phyloP scores from a whole-genome alignment of 2,888 invertebrate species.

The Caprella mutica region DNA sequence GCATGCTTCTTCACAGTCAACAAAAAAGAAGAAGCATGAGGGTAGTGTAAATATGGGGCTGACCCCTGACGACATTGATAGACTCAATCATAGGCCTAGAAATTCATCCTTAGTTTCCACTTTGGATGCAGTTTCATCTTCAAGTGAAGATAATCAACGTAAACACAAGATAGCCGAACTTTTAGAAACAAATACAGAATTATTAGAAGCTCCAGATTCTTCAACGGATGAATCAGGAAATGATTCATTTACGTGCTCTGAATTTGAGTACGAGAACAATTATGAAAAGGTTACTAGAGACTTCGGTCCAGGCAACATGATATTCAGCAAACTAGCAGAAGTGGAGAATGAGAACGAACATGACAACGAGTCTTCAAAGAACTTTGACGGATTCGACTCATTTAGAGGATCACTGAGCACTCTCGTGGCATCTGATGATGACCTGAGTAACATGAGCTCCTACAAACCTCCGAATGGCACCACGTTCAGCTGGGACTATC shows the following conservation, averaged over 20 bases:
- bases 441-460: slow-evolving; percentile 67
- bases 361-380: slow-evolving; percentile 38
- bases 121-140: slow-evolving; percentile 81
- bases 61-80: slow-evolving; percentile 79
- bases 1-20: slow-evolving; percentile 38
- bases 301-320: slow-evolving; percentile 46
- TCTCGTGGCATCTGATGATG: slow-evolving; percentile 85
- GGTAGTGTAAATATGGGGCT: slow-evolving; percentile 49
- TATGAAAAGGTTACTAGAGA: slow-evolving; percentile 40
- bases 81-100: slow-evolving; percentile 64
- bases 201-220: slow-evolving; percentile 39
- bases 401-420: slow-evolving; percentile 88
- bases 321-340: slow-evolving; percentile 46
- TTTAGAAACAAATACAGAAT: slow-evolving; percentile 39
- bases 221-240: slow-evolving; percentile 70
- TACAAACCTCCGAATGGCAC: slow-evolving; percentile 61
- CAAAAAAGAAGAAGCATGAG: slow-evolving; percentile 37
- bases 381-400: slow-evolving; percentile 84
- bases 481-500: slow-evolving; percentile 82
- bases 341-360: slow-evolving; percentile 38
- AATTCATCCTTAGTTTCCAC: slow-evolving; percentile 85
- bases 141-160: slow-evolving; percentile 38
- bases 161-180: slow-evolving; percentile 38
- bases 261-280: slow-evolving; percentile 91
- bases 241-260: slow-evolving; percentile 95